Evolutionary conservation across 2,797 vertebrate genomes (phyloP), one percentile per base, ranked within the genome.

Genomic region (Thalassophryne amazonica): DNA sequence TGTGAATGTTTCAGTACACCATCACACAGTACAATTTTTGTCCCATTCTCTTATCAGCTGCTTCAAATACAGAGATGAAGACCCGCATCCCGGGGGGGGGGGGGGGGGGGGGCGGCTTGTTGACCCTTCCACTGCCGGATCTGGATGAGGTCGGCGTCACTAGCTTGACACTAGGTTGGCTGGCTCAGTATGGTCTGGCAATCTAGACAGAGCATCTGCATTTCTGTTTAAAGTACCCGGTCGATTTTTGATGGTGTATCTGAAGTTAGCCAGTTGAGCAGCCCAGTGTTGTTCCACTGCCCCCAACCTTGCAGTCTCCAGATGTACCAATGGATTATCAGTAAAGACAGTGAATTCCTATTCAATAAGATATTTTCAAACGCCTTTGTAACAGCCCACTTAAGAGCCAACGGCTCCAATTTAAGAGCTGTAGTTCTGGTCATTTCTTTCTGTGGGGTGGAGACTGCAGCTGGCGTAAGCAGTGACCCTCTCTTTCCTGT

Each of bases 301-400:
- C 9, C 45, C 32, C 2, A 60, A 10, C 3, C 9, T 4, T 1
- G 51, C 34, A 0, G 18, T 52, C 0, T 45, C 7, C 0, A 63
- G 34, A 2, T 69, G 56, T 0, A 53, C 15, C 9, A 71, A 13
- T 0, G 20, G 28, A n/a, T n/a, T n/a, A n/a, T n/a, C n/a, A n/a
- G n/a, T n/a, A n/a, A n/a, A n/a, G n/a, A n/a, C n/a, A n/a, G n/a
- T n/a, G n/a, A n/a, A n/a, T n/a, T n/a, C n/a, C n/a, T n/a, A 21
- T 8, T 35, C 34, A 28, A 7, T 48, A 2, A 69, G 4, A 18
- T 39, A 54, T 64, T 32, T 19, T 63, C 38, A 2, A 37, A 52
- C 1, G 41, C 46, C 1, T 55, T 32, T 1, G 32, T 28, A 0
- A 67, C 32, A 0, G 42, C 37, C 52, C 36, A 52, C 24, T 34